Base-by-base conservation (phyloP, 2,113 vertebrate genomes). In the Tachuris rubrigastra region DNA sequence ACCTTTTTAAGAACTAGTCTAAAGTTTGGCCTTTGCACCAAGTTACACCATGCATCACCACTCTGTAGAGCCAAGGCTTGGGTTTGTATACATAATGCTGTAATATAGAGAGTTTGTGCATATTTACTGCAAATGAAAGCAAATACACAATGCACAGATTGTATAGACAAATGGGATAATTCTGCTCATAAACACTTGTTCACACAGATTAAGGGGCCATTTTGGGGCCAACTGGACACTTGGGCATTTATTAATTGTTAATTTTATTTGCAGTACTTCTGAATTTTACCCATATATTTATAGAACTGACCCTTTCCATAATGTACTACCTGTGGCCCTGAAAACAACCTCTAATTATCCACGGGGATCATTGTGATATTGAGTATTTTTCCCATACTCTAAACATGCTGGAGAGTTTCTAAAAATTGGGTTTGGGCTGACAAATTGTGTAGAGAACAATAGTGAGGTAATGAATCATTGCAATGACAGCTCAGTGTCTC, bases 141-240 rank as follows among this genome's bases (percentile, higher is more conserved):
- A 86, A 72, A 60, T 25, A 82, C 73, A 59, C 30, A 81, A 20
- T 63, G 73, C 21, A 55, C 18, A 37, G 73, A 10, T 13, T 85
- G 52, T n/a, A 41, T 4, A 80, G 37, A 46, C 71, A 93, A 89
- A 79, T 20, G 68, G 59, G 53, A 31, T 88, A 37, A 76, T 88
- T 78, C 76, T 74, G 50, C 30, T 88, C 47, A 42, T 28, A 52
- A 93, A 77, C 65, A 90, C 85, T 92, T 94, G 65, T 66, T 83
- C 76, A 46, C 65, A 55, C 44, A 86, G 39, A 74, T 89, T 95
- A 69, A 75, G 31, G 67, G 82, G 16, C 71, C 75, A 22, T 15
- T 0, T 17, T 58, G 33, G 46, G 59, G 50, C 60, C 35, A 88
- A 11, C 0, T 39, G 84, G 82, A 92, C 65, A 66, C 52, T 65